Base-by-base conservation (phyloP, 2,797 vertebrate genomes). In the Helostoma temminkii region DNA sequence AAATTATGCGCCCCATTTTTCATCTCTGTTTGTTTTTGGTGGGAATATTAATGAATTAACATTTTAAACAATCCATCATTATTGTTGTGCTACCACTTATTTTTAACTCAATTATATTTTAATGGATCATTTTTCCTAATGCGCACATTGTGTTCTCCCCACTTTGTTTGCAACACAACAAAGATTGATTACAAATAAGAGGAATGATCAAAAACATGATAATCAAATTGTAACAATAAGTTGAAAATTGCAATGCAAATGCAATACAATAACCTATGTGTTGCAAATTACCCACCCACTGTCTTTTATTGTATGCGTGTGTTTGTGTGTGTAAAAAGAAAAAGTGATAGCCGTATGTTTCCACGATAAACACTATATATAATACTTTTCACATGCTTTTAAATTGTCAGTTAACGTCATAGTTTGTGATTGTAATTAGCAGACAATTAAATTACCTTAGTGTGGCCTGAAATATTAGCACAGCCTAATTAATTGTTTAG, bases 171-270 rank as follows among this genome's bases (percentile, higher is more conserved):
- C 80, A 74, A 82, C 73, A 92, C 88, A 94, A 92, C 89, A 92
- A 90, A 93, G 76, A 91, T 92, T 91, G 91, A 92, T 93, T 91
- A 88, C 91, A 91, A 93, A 93, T 90, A 83, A 93, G 77, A 85
- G 83, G 78, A 88, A 90, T 93, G 93, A 95, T 95, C 94, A 95
- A 95, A 95, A 94, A 94, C 92, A 94, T 92, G 93, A 87, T 93
- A 92, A 93, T 93, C 86, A 83, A 93, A 93, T 94, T 92, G 88
- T 82, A 92, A 90, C 81, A 88, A 86, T 85, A 83, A 89, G 77
- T 82, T 88, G 78, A 78, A 90, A 91, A 92, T 92, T 92, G 84
- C 77, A 88, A 90, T 89, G 90, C 68, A 87, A 91, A 93, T 91
- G 82, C 81, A 92, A 85, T 89, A 91, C 86, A 93, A 86, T 90